Percentiles rank a stretch among this genome's conserved stretches.
These are phyloP conservation scores for Panulirus ornatus DNA, from an alignment of 1,140 invertebrate genomes.

Conservation along the genomic window DNA sequence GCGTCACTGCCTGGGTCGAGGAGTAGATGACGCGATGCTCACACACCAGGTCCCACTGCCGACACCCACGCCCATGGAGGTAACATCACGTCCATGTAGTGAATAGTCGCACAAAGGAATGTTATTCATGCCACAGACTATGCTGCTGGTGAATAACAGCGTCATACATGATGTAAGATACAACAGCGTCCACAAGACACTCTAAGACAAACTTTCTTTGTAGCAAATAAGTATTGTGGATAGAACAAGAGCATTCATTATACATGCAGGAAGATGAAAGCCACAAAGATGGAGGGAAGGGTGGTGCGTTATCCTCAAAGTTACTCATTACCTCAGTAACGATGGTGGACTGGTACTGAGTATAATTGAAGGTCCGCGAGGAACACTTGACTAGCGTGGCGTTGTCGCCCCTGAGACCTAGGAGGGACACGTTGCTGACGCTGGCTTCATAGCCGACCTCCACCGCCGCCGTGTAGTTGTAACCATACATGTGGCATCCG, in stretches of 20 bases:
- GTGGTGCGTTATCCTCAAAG: too few relatives aligned
- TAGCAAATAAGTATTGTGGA: too few relatives aligned
- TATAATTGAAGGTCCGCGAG: constrained; percentile 29
- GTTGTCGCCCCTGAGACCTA: background rate
- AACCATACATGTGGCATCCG: constrained; percentile 17
- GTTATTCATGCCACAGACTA: background rate
- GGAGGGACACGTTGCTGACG: background rate
- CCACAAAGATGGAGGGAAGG: too few relatives aligned
- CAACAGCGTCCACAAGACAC: background rate
- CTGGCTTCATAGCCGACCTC: constrained; percentile 4
- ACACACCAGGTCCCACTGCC: constrained; percentile 38
- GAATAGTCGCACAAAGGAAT: background rate
- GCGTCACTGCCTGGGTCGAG: background rate
- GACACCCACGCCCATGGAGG: too few relatives aligned
- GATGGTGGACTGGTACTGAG: constrained; percentile 50
- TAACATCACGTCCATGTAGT: background rate
- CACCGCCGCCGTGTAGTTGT: constrained; percentile 36
- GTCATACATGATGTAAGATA: background rate
- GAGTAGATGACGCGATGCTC: background rate
- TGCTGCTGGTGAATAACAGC: background rate
- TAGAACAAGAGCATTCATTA: too few relatives aligned
- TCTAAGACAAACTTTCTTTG: too few relatives aligned
- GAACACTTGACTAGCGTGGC: background rate
- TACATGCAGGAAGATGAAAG: too few relatives aligned
- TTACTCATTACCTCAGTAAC: constrained; percentile 51